Evolutionary conservation across 53 echinoderm and acorn worm species (phyloP), one percentile per base, ranked within the genome.

Genomic region (Stichopus horrens): DNA sequence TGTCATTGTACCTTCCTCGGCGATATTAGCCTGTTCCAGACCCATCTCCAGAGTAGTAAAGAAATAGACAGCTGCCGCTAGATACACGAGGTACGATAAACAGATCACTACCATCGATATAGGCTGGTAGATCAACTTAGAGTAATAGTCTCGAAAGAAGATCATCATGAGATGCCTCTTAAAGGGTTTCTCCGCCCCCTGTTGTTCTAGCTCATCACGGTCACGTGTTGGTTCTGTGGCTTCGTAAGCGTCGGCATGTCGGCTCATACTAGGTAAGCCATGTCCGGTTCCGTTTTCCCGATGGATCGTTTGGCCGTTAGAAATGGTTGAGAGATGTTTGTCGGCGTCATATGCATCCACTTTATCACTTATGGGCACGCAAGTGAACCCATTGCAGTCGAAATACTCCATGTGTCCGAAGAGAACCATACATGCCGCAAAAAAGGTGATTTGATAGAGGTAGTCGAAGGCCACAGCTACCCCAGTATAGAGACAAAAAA

Each of bases 391-490:
- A 53, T 90, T 86, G 6, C 80, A 53, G 52, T 90, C 76, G 23
- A 57, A 37, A 8, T 75, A 90, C 77, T 94, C 94, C 18, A 91
- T 89, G 9, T 86, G 87, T 23, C 94, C 94, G 11, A 85, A 90
- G 76, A 92, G 86, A 14, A 88, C 92, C 92, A 94, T 92, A 63
- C 90, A 94, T 21, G 90, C 94, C 9, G 88, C 94, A 54, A 94
- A 94, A 88, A 94, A 94, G 13, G 94, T 94, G 19, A 94, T 86
- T 76, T 94, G 94, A 54, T 86, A 94, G 5, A 90, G 23, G 86
- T 88, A 94, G 68, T 94, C 92, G 73, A 92, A 88, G 21, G 92
- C 7, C 6, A 94, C 90, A 16, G 94, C 92, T 20, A 90, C 88
- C 4, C 94, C 92, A 58, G 92, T 86, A 81, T 92, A 94, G 54